Percentiles rank a stretch among this genome's conserved stretches.
phyloP scores from a whole-genome alignment of 1,140 invertebrate species.

The Drosophila littoralis region DNA sequence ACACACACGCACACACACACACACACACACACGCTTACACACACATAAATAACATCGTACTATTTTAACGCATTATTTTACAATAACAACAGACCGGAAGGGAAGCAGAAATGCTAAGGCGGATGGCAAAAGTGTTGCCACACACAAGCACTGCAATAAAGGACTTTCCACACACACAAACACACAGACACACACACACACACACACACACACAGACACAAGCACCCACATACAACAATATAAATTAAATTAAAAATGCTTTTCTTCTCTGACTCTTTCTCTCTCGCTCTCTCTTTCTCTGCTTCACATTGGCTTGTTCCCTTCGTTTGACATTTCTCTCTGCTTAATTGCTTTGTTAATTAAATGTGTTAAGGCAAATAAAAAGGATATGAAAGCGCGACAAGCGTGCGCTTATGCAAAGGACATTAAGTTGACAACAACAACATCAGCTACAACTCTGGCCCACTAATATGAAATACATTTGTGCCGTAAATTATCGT shows the following conservation, averaged over 20 bases:
- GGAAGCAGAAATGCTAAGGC: constrained; percentile 27
- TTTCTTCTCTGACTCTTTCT: constrained; percentile 33
- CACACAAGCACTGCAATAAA: constrained; percentile 18
- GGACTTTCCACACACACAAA: constrained; percentile 1
- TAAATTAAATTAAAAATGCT: constrained; percentile 78
- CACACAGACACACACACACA: constrained; percentile 3
- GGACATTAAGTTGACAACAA: constrained; percentile 77
- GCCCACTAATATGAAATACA: constrained; percentile 71
- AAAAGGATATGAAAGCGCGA: constrained; percentile 70
- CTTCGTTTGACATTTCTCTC: constrained; percentile 67
- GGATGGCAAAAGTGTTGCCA: constrained; percentile 30
- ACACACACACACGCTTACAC: constrained; percentile 6
- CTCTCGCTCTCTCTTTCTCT: constrained; percentile 16
- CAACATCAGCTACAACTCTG: constrained; percentile 33
- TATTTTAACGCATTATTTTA: constrained; percentile 61
- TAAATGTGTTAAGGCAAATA: constrained; percentile 74
- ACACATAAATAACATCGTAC: constrained; percentile 50
- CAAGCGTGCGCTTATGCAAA: constrained; percentile 60
- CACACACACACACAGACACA: constrained; percentile 1
- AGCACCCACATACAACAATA: constrained; percentile 30
- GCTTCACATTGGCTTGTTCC: constrained; percentile 43
- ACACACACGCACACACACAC: constrained; percentile 24
- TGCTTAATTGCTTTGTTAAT: constrained; percentile 83
- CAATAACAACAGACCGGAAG: constrained; percentile 51
- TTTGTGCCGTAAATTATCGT: constrained; percentile 71